phyloP scores from a whole-genome alignment of 1,140 invertebrate genomes.

The Eriosoma lanigerum region DNA sequence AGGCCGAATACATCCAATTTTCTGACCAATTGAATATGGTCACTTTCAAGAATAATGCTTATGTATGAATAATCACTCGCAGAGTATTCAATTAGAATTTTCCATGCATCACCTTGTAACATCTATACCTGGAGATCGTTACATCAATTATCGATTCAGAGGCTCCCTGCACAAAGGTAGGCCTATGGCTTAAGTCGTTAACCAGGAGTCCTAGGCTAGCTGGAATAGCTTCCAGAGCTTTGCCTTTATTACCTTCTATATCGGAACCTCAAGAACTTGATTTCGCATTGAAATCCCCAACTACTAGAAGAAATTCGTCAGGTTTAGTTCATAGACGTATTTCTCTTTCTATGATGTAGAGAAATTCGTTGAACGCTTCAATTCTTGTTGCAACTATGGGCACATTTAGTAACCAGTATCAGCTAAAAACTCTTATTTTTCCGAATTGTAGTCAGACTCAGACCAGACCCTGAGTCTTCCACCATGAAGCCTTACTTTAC shows the following conservation, averaged over 20 bases:
- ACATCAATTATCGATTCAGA: neutral
- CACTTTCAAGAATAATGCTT: neutral
- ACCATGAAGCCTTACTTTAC: too few relatives aligned
- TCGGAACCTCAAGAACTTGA: neutral
- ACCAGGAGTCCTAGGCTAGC: neutral
- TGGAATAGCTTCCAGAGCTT: neutral
- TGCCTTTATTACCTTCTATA: neutral
- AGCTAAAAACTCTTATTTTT: too few relatives aligned
- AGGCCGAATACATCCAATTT: neutral
- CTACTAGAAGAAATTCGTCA: too few relatives aligned
- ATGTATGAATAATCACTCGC: neutral
- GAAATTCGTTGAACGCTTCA: too few relatives aligned
- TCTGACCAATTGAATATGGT: neutral
- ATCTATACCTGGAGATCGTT: neutral
- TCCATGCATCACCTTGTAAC: neutral
- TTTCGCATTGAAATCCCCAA: neutral
- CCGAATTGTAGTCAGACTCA: too few relatives aligned
- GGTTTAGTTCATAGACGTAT: too few relatives aligned
- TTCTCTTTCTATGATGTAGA: too few relatives aligned
- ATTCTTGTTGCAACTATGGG: too few relatives aligned
- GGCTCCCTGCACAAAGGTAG: neutral
- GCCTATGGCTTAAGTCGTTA: neutral
- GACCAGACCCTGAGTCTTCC: too few relatives aligned
- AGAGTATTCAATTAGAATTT: neutral
- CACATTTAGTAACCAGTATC: too few relatives aligned